Evolutionary conservation across 2,888 invertebrate genomes (phyloP).

Genomic region (Latrodectus hesperus): DNA sequence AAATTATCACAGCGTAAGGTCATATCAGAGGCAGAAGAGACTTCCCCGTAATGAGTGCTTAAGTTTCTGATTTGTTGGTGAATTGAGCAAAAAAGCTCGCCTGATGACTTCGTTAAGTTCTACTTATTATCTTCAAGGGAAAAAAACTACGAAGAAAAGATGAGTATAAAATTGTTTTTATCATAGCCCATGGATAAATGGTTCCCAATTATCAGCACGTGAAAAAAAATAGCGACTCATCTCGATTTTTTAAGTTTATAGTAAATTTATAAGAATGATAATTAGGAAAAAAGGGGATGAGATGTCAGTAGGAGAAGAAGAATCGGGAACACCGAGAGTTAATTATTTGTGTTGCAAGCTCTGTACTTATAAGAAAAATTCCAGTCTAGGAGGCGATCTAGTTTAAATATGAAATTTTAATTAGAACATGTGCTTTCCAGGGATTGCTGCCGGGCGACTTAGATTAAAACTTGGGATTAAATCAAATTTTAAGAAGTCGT

Average conservation of each 20-base stretch:
- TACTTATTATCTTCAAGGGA: conserved; percentile 56
- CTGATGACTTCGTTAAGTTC: conserved; percentile 67
- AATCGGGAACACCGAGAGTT: neutral
- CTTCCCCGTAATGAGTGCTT: conserved; percentile 49
- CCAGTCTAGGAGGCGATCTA: too few relatives aligned
- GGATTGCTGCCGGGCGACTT: too few relatives aligned
- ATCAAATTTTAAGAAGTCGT: too few relatives aligned
- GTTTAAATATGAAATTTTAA: too few relatives aligned
- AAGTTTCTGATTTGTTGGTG: conserved; percentile 62
- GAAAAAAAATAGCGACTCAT: neutral
- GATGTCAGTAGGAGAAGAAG: neutral
- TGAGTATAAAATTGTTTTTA: conserved; percentile 6
- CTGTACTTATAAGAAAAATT: too few relatives aligned
- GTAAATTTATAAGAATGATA: neutral
- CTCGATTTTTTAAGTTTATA: neutral
- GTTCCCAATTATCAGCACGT: conserved; percentile 56
- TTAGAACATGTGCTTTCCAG: too few relatives aligned
- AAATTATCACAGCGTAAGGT: conserved; percentile 43
- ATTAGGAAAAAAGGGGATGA: neutral
- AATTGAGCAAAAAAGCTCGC: conserved; percentile 24
- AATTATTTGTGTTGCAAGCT: neutral
- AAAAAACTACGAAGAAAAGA: conserved; percentile 6
- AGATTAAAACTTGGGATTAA: too few relatives aligned
- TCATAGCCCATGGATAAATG: conserved; percentile 37
- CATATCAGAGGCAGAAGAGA: conserved; percentile 14